These are phyloP conservation scores for Syritta pipiens DNA, from an alignment of 2,888 invertebrate species.

Conservation along the genomic window DNA sequence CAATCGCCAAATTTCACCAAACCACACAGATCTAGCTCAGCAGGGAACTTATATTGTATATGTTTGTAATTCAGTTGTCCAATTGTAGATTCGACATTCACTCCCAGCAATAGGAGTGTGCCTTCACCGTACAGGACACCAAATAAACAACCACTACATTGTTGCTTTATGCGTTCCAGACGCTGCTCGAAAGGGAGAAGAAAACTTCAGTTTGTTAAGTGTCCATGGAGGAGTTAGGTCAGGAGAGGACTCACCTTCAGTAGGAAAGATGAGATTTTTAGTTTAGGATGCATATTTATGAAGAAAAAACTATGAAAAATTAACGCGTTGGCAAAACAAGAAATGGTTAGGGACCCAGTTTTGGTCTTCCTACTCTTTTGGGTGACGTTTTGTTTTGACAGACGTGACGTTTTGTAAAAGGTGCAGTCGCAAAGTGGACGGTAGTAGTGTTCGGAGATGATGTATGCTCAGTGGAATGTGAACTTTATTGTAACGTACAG, in stretches of 20 bases:
- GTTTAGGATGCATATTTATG: slow-evolving; percentile 84
- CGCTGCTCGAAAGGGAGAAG: slow-evolving; percentile 80
- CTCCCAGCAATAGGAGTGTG: slow-evolving; percentile 84
- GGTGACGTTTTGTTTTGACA: slow-evolving; percentile 62
- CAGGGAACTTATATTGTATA: slow-evolving; percentile 84
- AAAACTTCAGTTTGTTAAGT: slow-evolving; percentile 3
- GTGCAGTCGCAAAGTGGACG: slow-evolving; percentile 17
- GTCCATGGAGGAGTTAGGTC: neutral
- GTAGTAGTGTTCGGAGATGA: slow-evolving; percentile 7
- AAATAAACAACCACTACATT: slow-evolving; percentile 86
- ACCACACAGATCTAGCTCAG: slow-evolving; percentile 89
- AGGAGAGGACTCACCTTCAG: slow-evolving; percentile 82
- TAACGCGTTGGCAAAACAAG: slow-evolving; percentile 62
- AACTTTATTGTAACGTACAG: too few species aligned
- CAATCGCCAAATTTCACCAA: slow-evolving; percentile 84
- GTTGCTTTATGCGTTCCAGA: slow-evolving; percentile 83
- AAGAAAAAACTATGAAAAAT: slow-evolving; percentile 33
- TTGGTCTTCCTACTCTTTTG: slow-evolving; percentile 36
- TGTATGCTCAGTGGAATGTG: too few species aligned
- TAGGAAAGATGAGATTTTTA: slow-evolving; percentile 86
- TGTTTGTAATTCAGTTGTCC: slow-evolving; percentile 80
- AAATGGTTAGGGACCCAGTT: slow-evolving; percentile 41
- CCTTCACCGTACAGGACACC: slow-evolving; percentile 88
- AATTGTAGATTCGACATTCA: slow-evolving; percentile 83
- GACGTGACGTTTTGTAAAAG: slow-evolving; percentile 35